These are phyloP conservation scores for Herminia tarsipennalis DNA, from an alignment of 2,888 invertebrate species.

Conservation along the genomic window DNA sequence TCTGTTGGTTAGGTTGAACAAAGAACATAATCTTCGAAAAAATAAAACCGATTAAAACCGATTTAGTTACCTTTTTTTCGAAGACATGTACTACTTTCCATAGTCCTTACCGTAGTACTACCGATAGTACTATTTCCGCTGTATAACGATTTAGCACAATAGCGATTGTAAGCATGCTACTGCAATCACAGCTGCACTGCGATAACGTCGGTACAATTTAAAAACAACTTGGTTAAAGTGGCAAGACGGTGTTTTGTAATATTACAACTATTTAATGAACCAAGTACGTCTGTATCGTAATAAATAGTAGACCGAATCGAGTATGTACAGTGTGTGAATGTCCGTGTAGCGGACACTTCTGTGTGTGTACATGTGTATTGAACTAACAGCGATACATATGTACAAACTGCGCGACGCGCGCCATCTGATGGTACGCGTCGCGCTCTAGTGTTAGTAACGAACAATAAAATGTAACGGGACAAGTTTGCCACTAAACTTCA, in stretches of 20 bases:
- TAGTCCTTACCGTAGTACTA: too few relatives aligned
- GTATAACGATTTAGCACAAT: too few relatives aligned
- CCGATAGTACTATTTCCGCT: too few relatives aligned
- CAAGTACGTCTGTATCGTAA: constrained; percentile 8
- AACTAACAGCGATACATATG: constrained; percentile 13
- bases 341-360: neutral
- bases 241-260: constrained; percentile 3
- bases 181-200: too few relatives aligned
- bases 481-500: constrained; percentile 1
- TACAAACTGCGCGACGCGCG: constrained; percentile 8
- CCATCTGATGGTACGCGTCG: constrained; percentile 11
- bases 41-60: too few relatives aligned
- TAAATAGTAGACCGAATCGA: constrained; percentile 7
- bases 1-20: too few relatives aligned
- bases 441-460: constrained; percentile 11
- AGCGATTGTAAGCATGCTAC: too few relatives aligned
- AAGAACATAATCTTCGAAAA: too few relatives aligned
- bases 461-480: constrained; percentile 11
- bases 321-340: constrained; percentile 16
- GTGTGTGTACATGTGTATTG: too few relatives aligned
- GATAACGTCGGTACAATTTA: too few relatives aligned
- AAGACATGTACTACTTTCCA: too few relatives aligned
- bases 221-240: neutral
- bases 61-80: too few relatives aligned
- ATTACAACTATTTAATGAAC: neutral